Evolutionary conservation across 2,113 vertebrate genomes (phyloP).

Genomic region (Pyxicephalus adspersus): DNA sequence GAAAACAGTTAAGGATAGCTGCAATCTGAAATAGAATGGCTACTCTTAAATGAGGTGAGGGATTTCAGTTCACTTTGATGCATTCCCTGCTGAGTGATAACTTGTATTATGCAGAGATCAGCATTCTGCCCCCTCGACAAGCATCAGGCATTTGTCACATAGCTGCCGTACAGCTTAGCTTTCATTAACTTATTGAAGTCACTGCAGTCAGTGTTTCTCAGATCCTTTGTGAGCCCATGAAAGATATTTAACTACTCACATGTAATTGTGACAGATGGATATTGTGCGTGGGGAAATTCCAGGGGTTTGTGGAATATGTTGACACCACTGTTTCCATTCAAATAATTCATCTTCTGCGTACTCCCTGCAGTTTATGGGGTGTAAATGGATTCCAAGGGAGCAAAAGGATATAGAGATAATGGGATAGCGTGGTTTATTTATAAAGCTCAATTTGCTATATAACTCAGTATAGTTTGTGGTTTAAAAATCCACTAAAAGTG

Average conservation of each 20-base stretch:
- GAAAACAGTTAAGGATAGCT: not conserved
- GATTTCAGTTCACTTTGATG: slow-evolving; percentile 30
- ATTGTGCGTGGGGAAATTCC: not conserved
- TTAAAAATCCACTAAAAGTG: too few species aligned
- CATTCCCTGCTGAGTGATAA: slow-evolving; percentile 40
- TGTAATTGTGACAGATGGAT: slow-evolving; percentile 20
- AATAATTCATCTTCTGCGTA: not conserved
- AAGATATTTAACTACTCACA: slow-evolving; percentile 18
- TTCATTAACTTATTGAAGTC: slow-evolving; percentile 14
- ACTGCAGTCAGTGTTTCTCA: not conserved
- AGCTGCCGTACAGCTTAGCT: not conserved
- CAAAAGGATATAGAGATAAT: too few species aligned
- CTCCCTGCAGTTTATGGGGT: not conserved
- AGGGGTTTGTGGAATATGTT: not conserved
- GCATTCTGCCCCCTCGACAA: slow-evolving; percentile 10
- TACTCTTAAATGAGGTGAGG: slow-evolving; percentile 13
- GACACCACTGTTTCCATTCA: not conserved
- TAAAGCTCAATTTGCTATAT: too few species aligned
- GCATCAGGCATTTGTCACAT: slow-evolving; percentile 20
- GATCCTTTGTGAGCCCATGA: not conserved
- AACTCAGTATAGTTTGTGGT: too few species aligned
- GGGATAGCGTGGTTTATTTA: too few species aligned
- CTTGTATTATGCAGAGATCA: slow-evolving; percentile 38
- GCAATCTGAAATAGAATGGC: not conserved
- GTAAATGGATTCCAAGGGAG: not conserved